Evolutionary conservation across 2,797 vertebrate genomes (phyloP), one percentile per base, ranked within the genome.

Genomic region (Danio jaintianensis): DNA sequence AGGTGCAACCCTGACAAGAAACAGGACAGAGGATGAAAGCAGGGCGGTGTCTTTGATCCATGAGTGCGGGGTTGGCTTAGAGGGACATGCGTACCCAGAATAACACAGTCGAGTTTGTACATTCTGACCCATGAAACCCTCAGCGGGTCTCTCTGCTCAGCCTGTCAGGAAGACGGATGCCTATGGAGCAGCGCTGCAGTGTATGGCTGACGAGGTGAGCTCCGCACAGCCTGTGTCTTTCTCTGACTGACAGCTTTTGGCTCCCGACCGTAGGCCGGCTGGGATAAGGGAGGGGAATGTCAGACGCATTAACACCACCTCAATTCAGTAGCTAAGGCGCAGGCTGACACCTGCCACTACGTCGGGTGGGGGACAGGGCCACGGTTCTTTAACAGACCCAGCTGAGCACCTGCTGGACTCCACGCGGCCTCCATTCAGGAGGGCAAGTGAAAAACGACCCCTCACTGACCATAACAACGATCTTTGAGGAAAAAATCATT

Each of bases 41-140:
- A 8, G 68, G 22, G 18, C 4, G 6, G 7, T 4, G 47, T 53
- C 84, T 85, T 87, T 86, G 89, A 81, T 83, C 76, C 73, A 83
- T 80, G 73, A 55, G 56, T 16, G 62, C 53, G 88, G 88, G 91
- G 89, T 89, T 88, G 89, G 89, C 89, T 89, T 88, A 90, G 88
- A 89, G 66, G 88, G 87, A 90, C 85, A 84, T 85, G 85, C 83
- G 42, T 67, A 89, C 83, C 86, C 83, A 80, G 82, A 86, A 83
- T 83, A 91, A 85, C 79, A 90, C 86, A 88, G 91, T 80, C 86
- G 87, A 90, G 89, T 90, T 90, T 90, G 88, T 91, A 92, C 91
- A 90, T 90, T 89, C 84, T 91, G 90, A 90, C 88, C 88, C 87
- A 78, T 88, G 83, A 84, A 82, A 86, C 79, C 86, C 87, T 88